phyloP scores from a whole-genome alignment of 2,113 vertebrate species.

The Tyto alba region DNA sequence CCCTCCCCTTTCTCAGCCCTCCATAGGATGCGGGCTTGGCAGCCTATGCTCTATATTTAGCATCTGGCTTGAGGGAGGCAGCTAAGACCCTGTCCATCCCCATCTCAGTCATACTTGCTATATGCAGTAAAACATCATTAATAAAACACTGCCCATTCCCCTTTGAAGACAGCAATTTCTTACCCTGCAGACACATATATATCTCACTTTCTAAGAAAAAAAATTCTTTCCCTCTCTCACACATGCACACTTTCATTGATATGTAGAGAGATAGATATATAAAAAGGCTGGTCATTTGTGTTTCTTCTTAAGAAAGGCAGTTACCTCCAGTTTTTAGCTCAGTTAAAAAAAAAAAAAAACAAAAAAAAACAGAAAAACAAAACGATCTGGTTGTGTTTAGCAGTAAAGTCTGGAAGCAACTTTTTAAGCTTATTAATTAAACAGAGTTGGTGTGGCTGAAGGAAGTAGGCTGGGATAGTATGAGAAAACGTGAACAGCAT shows the following conservation, averaged over 20 bases:
- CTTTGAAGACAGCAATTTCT: background rate
- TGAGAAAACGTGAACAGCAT: background rate
- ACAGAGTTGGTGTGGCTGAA: background rate
- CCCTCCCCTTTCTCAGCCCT: background rate
- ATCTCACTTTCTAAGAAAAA: background rate
- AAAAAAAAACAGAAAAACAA: too few species aligned
- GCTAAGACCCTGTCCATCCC: background rate
- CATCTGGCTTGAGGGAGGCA: background rate
- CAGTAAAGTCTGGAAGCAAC: background rate
- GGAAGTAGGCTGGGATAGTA: background rate
- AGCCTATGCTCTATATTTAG: background rate
- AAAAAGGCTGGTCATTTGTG: background rate
- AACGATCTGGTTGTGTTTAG: background rate
- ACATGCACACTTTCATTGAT: background rate
- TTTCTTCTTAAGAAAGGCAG: background rate
- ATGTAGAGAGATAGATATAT: fast-evolving
- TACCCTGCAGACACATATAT: background rate
- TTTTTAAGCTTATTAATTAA: background rate
- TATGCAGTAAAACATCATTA: background rate
- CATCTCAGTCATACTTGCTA: fast-evolving
- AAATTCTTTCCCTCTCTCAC: background rate
- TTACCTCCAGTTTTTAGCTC: background rate
- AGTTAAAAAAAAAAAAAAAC: background rate
- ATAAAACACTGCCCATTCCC: background rate
- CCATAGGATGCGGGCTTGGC: background rate